These are phyloP conservation scores for Palloptera scutellata DNA, from an alignment of 2,888 invertebrate species.

Conservation along the genomic window DNA sequence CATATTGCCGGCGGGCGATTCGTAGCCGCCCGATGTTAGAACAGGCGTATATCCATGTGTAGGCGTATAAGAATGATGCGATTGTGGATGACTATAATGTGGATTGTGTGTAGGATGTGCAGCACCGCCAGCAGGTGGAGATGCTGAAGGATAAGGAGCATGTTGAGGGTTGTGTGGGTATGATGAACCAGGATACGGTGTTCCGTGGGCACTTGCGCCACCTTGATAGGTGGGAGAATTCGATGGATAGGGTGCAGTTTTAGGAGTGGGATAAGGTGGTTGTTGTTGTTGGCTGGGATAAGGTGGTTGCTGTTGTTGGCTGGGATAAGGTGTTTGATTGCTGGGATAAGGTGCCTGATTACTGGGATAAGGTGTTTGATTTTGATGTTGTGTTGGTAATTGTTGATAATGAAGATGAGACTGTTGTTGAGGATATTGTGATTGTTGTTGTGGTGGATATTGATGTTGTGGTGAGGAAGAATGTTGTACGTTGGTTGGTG, in stretches of 20 bases:
- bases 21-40: constrained; percentile 45
- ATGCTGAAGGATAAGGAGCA: constrained; percentile 34
- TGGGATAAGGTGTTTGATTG: constrained; percentile 35
- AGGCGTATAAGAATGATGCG: constrained; percentile 44
- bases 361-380: constrained; percentile 34
- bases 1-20: constrained; percentile 48
- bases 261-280: constrained; percentile 16
- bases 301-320: constrained; percentile 22
- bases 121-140: constrained; percentile 18
- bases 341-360: constrained; percentile 42
- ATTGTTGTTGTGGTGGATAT: constrained; percentile 42
- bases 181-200: constrained; percentile 48
- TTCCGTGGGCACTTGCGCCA: constrained; percentile 29
- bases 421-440: constrained; percentile 34
- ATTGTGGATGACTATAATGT: constrained; percentile 36
- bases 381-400: constrained; percentile 14
- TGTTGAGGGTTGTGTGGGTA: constrained; percentile 45
- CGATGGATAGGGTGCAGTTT: constrained; percentile 38
- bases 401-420: constrained; percentile 41
- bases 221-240: constrained; percentile 21
- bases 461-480: constrained; percentile 38
- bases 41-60: constrained; percentile 50
- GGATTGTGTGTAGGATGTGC: constrained; percentile 37
- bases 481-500: constrained; percentile 50
- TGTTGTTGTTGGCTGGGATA: constrained; percentile 24